These are phyloP conservation scores for Nesoenas mayeri DNA, from an alignment of 2,113 vertebrate species.

Conservation along the genomic window DNA sequence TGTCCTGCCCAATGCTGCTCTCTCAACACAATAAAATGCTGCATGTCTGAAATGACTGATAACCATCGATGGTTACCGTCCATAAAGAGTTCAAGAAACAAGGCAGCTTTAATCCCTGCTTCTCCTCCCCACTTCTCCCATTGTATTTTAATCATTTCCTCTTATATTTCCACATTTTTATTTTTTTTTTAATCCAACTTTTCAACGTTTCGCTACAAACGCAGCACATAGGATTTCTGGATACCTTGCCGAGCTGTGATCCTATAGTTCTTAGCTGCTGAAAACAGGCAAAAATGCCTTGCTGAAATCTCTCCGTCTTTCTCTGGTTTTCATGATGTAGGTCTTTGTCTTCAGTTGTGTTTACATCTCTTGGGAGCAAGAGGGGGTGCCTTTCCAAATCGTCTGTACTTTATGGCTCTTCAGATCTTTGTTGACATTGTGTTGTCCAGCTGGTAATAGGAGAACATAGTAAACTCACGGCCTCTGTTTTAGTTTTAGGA, in stretches of 20 bases:
- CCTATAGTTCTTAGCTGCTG: not conserved
- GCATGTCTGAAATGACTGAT: conserved; percentile 37
- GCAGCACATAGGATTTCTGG: not conserved
- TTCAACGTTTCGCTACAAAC: not conserved
- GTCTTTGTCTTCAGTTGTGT: not conserved
- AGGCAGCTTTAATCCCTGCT: not conserved
- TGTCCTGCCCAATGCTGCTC: conserved; percentile 29
- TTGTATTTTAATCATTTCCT: not conserved
- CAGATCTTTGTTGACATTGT: conserved; percentile 40
- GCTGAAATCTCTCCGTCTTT: not conserved
- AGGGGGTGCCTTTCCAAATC: not conserved
- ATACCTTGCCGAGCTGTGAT: not conserved
- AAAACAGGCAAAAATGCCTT: not conserved
- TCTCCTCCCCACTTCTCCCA: not conserved
- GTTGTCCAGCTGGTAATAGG: conserved; percentile 33
- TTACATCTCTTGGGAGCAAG: not conserved
- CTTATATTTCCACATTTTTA: not conserved
- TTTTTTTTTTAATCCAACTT: not conserved
- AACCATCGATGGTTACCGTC: not conserved
- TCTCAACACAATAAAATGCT: conserved; percentile 45
- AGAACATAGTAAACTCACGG: conserved; percentile 1
- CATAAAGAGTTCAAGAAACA: not conserved
- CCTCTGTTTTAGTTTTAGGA: not conserved
- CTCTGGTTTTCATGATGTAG: not conserved
- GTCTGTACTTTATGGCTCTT: not conserved